phyloP scores from a whole-genome alignment of 2,888 invertebrate genomes.

The Pseudococcus jackbeardsleyi region DNA sequence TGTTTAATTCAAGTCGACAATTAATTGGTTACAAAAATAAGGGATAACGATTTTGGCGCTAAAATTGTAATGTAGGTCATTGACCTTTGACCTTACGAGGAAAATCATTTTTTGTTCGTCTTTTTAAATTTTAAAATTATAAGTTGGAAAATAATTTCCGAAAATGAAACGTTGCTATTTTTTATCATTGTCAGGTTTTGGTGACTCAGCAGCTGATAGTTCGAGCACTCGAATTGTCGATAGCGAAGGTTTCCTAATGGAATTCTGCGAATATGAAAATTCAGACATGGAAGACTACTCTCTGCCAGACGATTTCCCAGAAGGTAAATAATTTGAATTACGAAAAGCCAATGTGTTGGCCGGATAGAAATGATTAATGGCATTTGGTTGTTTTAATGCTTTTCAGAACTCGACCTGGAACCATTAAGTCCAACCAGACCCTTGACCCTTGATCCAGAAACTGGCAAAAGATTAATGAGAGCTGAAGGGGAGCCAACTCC shows the following conservation, averaged over 20 bases:
- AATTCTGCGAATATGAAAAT: constrained; percentile 61
- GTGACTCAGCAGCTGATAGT: constrained; percentile 6
- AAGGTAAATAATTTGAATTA: constrained; percentile 27
- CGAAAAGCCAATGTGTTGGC: neutral
- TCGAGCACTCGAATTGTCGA: constrained; percentile 42
- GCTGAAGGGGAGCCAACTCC: constrained; percentile 77
- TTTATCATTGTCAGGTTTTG: constrained; percentile 27
- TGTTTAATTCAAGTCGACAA: neutral
- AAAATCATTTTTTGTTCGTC: neutral
- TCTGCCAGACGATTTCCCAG: constrained; percentile 59
- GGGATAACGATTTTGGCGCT: neutral
- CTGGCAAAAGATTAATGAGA: constrained; percentile 72
- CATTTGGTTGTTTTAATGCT: neutral
- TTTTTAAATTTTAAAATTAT: neutral
- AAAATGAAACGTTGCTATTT: neutral
- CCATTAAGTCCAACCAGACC: constrained; percentile 78
- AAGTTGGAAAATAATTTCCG: neutral
- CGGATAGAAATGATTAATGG: neutral
- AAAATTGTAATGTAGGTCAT: neutral
- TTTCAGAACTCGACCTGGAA: constrained; percentile 67
- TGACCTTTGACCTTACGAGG: neutral
- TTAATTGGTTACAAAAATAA: neutral
- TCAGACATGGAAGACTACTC: constrained; percentile 60
- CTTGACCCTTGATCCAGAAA: constrained; percentile 80
- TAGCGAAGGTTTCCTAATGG: constrained; percentile 49